A percentile compares a stretch with the other conserved stretches of the same genome.
Evolutionary conservation across 2,797 vertebrate genomes (phyloP).

Genomic region (Gallinago stenura): DNA sequence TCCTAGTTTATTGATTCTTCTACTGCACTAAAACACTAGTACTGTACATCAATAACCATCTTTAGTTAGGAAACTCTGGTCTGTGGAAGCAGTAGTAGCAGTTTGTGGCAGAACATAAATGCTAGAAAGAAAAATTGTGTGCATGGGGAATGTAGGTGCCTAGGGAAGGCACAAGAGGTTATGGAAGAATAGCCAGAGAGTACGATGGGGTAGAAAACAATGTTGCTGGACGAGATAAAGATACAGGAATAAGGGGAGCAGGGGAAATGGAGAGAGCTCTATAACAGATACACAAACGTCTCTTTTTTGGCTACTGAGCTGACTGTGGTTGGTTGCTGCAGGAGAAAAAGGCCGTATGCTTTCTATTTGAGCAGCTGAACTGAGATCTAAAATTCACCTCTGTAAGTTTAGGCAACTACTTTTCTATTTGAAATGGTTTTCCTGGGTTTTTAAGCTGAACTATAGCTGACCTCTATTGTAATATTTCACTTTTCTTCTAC

Average conservation of each 20-base stretch:
- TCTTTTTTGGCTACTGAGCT: neutral
- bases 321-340: neutral
- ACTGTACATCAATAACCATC: conserved; percentile 86
- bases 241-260: conserved; percentile 57
- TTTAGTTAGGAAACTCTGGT: conserved; percentile 84
- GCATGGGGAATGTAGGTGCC: conserved; percentile 80
- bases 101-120: conserved; percentile 83
- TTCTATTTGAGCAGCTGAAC: neutral
- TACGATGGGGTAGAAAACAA: conserved; percentile 72
- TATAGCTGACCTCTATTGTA: neutral
- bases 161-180: conserved; percentile 80
- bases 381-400: neutral
- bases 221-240: conserved; percentile 75
- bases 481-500: conserved; percentile 37
- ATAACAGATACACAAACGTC: neutral
- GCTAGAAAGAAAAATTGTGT: conserved; percentile 81
- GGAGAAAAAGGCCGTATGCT: neutral
- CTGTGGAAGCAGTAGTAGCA: conserved; percentile 78
- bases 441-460: neutral
- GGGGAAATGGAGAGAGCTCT: conserved; percentile 39
- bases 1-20: conserved; percentile 86
- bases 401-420: neutral
- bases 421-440: conserved; percentile 7
- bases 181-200: conserved; percentile 74
- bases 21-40: conserved; percentile 82